Evolutionary conservation across 2,888 invertebrate genomes (phyloP).

Genomic region (Scaptodrosophila latifasciaeformis): DNA sequence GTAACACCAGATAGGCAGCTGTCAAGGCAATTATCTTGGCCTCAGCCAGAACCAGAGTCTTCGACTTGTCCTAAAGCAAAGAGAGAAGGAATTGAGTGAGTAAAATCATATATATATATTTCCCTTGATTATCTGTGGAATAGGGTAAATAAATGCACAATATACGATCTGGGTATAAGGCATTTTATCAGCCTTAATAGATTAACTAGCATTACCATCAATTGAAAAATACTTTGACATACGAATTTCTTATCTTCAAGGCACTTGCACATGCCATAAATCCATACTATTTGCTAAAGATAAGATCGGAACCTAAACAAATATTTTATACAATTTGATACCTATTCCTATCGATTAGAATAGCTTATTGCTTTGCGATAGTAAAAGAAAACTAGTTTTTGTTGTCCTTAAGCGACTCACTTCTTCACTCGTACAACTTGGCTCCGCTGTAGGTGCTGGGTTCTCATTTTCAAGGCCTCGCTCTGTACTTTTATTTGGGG

Average conservation of each 20-base stretch:
- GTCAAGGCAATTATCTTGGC: constrained; percentile 90
- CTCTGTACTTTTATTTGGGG: neutral
- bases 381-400: neutral
- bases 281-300: constrained; percentile 1
- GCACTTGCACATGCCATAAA: too few relatives aligned
- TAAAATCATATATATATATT: neutral
- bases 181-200: neutral
- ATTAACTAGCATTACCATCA: too few relatives aligned
- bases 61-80: too few relatives aligned
- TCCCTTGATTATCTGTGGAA: neutral
- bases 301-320: too few relatives aligned
- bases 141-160: too few relatives aligned
- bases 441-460: too few relatives aligned
- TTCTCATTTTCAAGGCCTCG: too few relatives aligned
- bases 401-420: constrained; percentile 11
- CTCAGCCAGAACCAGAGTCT: constrained; percentile 74
- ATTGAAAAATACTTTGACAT: neutral
- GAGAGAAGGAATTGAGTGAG: neutral
- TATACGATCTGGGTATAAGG: too few relatives aligned
- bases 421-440: constrained; percentile 1
- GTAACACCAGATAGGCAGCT: constrained; percentile 90
- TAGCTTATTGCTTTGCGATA: neutral
- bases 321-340: too few relatives aligned
- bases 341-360: constrained; percentile 6
- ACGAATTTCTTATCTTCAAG: too few relatives aligned